Evolutionary conservation across 2,797 vertebrate species (phyloP).

Genomic region (Vultur gryphus): DNA sequence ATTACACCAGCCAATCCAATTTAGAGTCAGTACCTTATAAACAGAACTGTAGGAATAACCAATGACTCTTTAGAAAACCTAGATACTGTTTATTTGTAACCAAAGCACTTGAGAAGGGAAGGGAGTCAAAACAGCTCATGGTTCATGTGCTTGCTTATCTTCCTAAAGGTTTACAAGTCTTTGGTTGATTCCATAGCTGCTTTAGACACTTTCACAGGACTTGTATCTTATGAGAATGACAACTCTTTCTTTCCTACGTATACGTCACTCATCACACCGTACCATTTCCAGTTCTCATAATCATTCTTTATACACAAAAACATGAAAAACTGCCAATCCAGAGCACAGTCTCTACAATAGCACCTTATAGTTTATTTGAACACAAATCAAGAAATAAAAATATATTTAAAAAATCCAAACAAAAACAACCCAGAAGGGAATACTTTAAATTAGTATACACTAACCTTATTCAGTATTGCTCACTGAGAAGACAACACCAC

Average conservation of each 20-base stretch:
- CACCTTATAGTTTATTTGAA: neutral
- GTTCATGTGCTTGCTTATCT: neutral
- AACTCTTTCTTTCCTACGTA: neutral
- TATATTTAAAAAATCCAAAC: neutral
- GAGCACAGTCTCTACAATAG: neutral
- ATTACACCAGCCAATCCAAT: neutral
- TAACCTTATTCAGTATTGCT: neutral
- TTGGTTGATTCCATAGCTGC: neutral
- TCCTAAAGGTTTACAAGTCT: neutral
- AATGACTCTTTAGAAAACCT: neutral
- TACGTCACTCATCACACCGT: neutral
- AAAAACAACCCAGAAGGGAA: neutral
- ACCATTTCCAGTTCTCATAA: neutral
- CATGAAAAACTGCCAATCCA: neutral
- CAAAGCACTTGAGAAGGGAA: neutral
- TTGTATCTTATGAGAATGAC: neutral
- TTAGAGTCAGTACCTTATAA: neutral
- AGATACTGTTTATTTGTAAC: neutral
- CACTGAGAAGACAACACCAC: neutral
- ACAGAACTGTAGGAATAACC: neutral
- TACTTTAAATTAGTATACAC: neutral
- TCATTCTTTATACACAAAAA: neutral
- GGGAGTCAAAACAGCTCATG: neutral
- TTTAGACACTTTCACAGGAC: neutral
- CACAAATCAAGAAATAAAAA: neutral